Evolutionary conservation across 2,888 invertebrate species (phyloP), one percentile per base, ranked within the genome.

Genomic region (Heteropelma amictum): DNA sequence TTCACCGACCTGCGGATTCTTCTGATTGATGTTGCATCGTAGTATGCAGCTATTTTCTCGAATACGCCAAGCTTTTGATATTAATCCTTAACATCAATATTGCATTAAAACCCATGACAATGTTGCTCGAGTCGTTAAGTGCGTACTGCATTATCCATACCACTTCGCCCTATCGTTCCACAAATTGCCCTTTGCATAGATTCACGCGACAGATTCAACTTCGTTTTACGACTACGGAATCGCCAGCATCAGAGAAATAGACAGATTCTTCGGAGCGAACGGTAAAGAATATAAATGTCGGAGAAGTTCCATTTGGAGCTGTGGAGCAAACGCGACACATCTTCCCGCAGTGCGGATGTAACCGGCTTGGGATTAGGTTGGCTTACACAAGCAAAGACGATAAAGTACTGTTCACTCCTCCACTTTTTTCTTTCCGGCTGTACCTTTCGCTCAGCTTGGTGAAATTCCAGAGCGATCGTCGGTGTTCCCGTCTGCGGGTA

Each of bases 11-110:
- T 70, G 30, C 83, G 79, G 82, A 84, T 85, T 88, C 87, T 88
- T 87, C 85, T 82, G 83, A 84, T 81, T 85, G 86, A 86, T 84
- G 85, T 84, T 83, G 78, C 86, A 77, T 85, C 70, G 67, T 86
- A 82, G 86, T 85, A 74, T 74, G 51, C 72, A 49, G 45, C 30
- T 23, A 3, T 65, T 49, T 3, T 14, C 21, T 14, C n/a, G 38
- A 42, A 35, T 60, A 14, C 42, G 14, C 21, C 14, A 17, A 75
- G 56, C 79, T 84, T 87, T 86, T 84, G 88, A 88, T 86, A 86
- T 85, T 86, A 80, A 82, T 74, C 40, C 49, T 56, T 61, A 3
- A 12, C 60, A 81, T 86, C 80, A 84, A 84, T 87, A 84, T 87
- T 88, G 84, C 64, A 87, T 86, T 54, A 33, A 10, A 1, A 21